Evolutionary conservation across 2,113 vertebrate genomes (phyloP).

Genomic region (Pachycephala philippinensis): DNA sequence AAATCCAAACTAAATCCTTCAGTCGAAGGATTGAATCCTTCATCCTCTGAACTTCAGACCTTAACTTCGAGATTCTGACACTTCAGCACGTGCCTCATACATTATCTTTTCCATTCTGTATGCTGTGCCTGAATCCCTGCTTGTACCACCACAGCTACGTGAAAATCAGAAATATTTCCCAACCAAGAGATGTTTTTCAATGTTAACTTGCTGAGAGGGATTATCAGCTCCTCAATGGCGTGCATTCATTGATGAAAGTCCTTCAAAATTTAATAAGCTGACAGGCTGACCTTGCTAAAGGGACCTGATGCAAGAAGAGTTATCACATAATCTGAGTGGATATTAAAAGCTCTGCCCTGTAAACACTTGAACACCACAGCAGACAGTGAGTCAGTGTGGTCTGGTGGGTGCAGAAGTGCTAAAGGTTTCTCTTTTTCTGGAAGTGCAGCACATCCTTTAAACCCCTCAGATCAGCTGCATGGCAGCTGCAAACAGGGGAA

Average conservation of each 20-base stretch:
- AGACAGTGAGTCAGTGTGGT: background rate
- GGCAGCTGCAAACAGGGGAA: background rate
- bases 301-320: background rate
- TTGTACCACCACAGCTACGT: rapidly evolving
- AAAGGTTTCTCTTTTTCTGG: background rate
- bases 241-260: background rate
- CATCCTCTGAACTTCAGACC: background rate
- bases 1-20: background rate
- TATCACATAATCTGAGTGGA: background rate
- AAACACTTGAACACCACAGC: background rate
- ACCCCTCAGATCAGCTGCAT: background rate
- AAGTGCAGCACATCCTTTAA: background rate
- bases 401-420: background rate
- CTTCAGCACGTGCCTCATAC: rapidly evolving
- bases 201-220: background rate
- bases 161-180: background rate
- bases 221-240: background rate
- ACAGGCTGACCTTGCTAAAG: background rate
- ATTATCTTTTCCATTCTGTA: background rate
- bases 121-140: background rate
- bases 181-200: background rate
- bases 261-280: background rate
- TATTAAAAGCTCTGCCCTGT: background rate
- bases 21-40: background rate
- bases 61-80: background rate